A percentile compares a stretch with the other conserved stretches of the same genome.
Conservation (phyloP, 2,888 invertebrate genomes). For the Idaea biselata region DNA sequence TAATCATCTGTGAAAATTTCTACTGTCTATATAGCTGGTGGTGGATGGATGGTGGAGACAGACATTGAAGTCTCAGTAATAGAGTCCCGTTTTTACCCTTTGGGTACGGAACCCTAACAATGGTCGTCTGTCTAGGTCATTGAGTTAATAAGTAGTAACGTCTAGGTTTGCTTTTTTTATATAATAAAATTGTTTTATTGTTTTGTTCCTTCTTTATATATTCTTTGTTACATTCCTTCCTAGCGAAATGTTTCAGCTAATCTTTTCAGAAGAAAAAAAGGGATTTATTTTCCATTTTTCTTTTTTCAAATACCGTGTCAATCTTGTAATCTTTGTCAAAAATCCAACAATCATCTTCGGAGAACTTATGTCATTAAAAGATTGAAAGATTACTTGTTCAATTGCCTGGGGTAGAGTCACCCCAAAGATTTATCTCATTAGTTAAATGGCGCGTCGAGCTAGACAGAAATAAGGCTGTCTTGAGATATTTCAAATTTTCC, state of each 20-base stretch:
- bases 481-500: slow-evolving; percentile 27
- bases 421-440: slow-evolving; percentile 75
- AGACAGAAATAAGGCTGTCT: slow-evolving; percentile 47
- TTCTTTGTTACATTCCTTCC: background rate
- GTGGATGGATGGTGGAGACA: too few species aligned
- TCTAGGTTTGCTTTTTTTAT: too few species aligned
- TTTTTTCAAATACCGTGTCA: slow-evolving; percentile 3
- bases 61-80: too few species aligned
- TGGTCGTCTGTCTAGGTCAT: too few species aligned
- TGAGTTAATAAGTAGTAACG: too few species aligned
- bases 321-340: slow-evolving; percentile 18
- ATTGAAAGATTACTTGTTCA: slow-evolving; percentile 74
- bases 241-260: background rate
- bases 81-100: too few species aligned
- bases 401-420: slow-evolving; percentile 62
- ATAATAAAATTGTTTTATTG: background rate
- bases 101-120: too few species aligned
- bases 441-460: slow-evolving; percentile 69
- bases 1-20: too few species aligned
- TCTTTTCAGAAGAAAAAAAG: background rate
- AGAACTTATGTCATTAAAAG: slow-evolving; percentile 74
- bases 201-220: background rate
- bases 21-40: too few species aligned
- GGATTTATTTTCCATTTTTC: background rate
- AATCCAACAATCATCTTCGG: slow-evolving; percentile 52